phyloP scores from a whole-genome alignment of 2,888 invertebrate species.

The Isoperla grammatica region DNA sequence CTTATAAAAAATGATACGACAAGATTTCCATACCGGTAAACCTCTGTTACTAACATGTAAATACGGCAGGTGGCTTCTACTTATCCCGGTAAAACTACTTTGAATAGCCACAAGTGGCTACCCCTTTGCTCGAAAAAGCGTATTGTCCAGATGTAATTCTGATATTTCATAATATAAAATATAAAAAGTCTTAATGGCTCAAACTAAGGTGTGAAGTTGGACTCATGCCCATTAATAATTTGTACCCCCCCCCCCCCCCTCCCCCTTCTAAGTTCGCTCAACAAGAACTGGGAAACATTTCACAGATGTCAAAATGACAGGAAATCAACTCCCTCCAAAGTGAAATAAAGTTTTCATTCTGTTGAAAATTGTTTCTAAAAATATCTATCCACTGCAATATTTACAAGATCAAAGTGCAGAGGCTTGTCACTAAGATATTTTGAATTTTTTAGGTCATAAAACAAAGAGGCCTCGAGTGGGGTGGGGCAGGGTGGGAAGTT shows the following conservation, averaged over 20 bases:
- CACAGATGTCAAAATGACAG: slow-evolving; percentile 6
- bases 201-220: not conserved
- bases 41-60: too few relatives aligned
- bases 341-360: slow-evolving; percentile 10
- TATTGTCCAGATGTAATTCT: not conserved
- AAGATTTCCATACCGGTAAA: too few relatives aligned
- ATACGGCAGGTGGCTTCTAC: too few relatives aligned
- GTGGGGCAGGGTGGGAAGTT: too few relatives aligned
- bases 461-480: too few relatives aligned
- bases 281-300: slow-evolving; percentile 8
- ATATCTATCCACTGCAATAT: slow-evolving; percentile 9
- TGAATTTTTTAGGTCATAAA: slow-evolving; percentile 4
- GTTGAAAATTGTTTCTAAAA: not conserved
- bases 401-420: slow-evolving; percentile 3
- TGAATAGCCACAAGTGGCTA: too few relatives aligned
- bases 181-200: not conserved
- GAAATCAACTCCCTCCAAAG: slow-evolving; percentile 4
- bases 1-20: too few relatives aligned
- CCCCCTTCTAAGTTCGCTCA: slow-evolving; percentile 4
- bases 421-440: slow-evolving; percentile 8
- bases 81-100: too few relatives aligned
- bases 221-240: too few relatives aligned
- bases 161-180: not conserved
- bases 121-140: too few relatives aligned
- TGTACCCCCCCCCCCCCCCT: not conserved